Evolutionary conservation across 2,113 vertebrate genomes (phyloP).

Genomic region (Castor canadensis): DNA sequence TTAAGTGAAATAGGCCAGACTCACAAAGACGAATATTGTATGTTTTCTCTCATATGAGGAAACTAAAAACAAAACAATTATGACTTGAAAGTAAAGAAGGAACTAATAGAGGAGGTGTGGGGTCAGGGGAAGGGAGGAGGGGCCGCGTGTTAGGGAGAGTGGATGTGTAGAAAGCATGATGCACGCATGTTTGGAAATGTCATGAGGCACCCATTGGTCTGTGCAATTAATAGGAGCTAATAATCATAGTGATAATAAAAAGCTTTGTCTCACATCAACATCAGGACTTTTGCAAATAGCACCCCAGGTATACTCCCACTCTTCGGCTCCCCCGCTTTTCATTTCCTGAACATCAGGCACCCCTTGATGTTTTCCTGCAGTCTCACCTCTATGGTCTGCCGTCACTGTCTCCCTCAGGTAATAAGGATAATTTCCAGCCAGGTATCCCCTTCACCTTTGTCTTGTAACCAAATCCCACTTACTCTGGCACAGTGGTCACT

Average conservation of each 20-base stretch:
- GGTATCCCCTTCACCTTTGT: not conserved
- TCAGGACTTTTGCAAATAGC: not conserved
- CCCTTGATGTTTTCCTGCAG: not conserved
- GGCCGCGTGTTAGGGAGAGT: too few relatives aligned
- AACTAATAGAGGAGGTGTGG: not conserved
- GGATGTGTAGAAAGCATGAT: not conserved
- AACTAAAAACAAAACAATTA: not conserved
- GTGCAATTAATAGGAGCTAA: not conserved
- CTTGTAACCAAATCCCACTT: not conserved
- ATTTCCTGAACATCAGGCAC: not conserved
- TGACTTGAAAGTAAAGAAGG: not conserved
- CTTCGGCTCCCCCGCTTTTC: not conserved
- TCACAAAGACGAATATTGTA: not conserved
- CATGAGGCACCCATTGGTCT: not conserved
- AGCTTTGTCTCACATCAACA: not conserved
- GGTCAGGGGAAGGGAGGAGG: not conserved
- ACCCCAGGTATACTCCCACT: not conserved
- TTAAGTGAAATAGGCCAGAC: not conserved
- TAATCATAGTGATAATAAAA: not conserved
- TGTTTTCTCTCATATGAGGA: not conserved
- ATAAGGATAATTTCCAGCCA: not conserved
- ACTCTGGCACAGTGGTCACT: not conserved
- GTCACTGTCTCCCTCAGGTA: not conserved
- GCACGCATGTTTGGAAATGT: not conserved
- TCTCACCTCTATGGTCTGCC: not conserved